Conservation (phyloP, 2,797 vertebrate genomes). For the Sylvia borin region DNA sequence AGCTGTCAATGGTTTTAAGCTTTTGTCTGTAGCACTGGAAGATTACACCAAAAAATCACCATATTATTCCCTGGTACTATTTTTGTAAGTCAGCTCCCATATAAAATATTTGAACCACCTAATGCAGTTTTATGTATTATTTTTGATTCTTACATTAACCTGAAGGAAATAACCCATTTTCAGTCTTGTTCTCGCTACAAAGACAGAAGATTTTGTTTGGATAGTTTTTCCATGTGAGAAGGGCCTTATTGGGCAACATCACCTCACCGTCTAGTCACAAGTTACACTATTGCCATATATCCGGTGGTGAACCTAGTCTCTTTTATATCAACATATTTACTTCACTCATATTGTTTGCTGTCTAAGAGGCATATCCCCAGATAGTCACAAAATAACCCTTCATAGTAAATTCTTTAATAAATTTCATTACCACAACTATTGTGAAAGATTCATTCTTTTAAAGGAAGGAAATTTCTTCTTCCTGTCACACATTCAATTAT, state of each 20-base stretch:
- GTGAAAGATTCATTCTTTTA: not conserved
- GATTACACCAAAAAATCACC: not conserved
- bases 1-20: not conserved
- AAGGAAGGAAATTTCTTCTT: not conserved
- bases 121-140: not conserved
- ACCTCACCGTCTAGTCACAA: not conserved
- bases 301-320: not conserved
- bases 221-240: not conserved
- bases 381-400: not conserved
- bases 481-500: not conserved
- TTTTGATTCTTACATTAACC: not conserved
- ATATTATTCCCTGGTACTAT: not conserved
- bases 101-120: not conserved
- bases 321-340: not conserved
- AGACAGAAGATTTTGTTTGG: not conserved
- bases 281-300: not conserved
- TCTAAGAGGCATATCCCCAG: not conserved
- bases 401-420: not conserved
- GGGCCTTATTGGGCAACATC: not conserved
- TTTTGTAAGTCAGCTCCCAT: not conserved
- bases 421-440: not conserved
- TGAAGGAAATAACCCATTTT: not conserved
- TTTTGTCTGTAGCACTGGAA: not conserved
- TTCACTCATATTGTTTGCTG: not conserved
- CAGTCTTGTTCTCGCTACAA: not conserved